Evolutionary conservation across 1,140 invertebrate genomes (phyloP).

Genomic region (Leptinotarsa texana): DNA sequence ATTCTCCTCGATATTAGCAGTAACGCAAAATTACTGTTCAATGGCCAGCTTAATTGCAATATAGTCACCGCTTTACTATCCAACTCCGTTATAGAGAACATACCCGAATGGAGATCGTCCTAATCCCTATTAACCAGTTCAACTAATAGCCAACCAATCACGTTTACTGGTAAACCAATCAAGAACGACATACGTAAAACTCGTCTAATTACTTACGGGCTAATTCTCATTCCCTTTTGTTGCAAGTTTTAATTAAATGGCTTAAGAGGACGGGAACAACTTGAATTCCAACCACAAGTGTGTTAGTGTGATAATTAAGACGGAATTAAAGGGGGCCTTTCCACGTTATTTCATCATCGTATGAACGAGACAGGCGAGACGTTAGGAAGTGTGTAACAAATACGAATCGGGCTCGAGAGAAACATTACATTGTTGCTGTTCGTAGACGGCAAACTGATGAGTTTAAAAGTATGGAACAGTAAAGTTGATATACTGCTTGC

Average conservation of each 20-base stretch:
- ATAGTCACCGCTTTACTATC: constrained; percentile 14
- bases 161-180: constrained; percentile 23
- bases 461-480: too few species aligned
- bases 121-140: constrained; percentile 17
- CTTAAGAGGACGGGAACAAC: constrained; percentile 15
- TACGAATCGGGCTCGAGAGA: background rate
- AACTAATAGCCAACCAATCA: constrained; percentile 24
- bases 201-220: constrained; percentile 23
- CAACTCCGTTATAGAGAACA: constrained; percentile 10
- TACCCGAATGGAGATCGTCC: constrained; percentile 13
- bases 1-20: background rate
- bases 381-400: background rate
- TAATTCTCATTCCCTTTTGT: constrained; percentile 24
- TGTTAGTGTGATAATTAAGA: constrained; percentile 26
- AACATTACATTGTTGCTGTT: background rate
- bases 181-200: constrained; percentile 24
- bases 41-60: constrained; percentile 6
- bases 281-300: constrained; percentile 18
- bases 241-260: constrained; percentile 26
- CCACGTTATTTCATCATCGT: background rate
- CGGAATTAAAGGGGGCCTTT: constrained; percentile 14
- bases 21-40: constrained; percentile 14
- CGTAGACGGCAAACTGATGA: too few species aligned
- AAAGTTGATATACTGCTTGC: too few species aligned
- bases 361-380: constrained; percentile 5